These are phyloP conservation scores for Aphelocoma californica DNA, from an alignment of 2,797 vertebrate species.

Conservation along the genomic window DNA sequence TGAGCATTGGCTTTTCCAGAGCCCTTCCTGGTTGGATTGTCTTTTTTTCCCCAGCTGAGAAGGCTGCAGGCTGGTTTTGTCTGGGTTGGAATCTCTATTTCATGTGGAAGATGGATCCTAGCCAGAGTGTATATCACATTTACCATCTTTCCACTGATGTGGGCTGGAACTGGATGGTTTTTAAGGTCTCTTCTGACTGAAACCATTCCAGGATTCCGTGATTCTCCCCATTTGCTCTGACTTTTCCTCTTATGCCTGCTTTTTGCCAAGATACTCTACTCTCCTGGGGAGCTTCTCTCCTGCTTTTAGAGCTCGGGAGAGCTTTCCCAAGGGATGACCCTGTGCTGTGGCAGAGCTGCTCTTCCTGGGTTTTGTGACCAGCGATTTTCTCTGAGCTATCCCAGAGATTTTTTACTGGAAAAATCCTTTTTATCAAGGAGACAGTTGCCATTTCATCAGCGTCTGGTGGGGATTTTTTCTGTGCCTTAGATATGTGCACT, in stretches of 20 bases:
- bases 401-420: fast-evolving
- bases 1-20: neutral
- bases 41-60: neutral
- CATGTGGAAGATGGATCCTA: neutral
- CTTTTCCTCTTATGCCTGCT: neutral
- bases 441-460: fast-evolving
- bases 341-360: neutral
- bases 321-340: neutral
- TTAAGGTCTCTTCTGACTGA: neutral
- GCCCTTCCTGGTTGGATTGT: neutral
- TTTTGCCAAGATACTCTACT: neutral
- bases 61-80: neutral
- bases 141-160: neutral
- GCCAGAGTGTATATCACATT: fast-evolving
- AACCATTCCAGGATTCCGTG: neutral
- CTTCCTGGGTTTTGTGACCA: neutral
- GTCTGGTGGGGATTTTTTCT: neutral
- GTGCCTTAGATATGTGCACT: neutral
- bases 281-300: neutral
- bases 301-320: neutral
- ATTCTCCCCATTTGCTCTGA: neutral
- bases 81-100: neutral
- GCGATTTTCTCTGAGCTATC: neutral
- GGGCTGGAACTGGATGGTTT: neutral
- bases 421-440: neutral